phyloP scores from a whole-genome alignment of 1,140 invertebrate species.

The Eriosoma lanigerum region DNA sequence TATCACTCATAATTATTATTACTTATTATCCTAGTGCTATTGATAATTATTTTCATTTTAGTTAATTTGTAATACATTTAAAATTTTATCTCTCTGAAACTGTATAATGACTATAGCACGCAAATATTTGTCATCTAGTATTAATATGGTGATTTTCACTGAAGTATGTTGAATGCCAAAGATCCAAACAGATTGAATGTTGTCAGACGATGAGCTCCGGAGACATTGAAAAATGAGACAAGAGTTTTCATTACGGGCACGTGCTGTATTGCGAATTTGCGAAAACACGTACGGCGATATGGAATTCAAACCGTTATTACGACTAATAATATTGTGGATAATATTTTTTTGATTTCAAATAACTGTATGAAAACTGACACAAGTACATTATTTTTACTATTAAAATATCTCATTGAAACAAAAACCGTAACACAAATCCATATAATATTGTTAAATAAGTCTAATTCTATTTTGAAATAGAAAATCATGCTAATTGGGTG shows the following conservation, averaged over 20 bases:
- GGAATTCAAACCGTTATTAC: background rate
- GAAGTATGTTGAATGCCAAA: background rate
- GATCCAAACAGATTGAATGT: background rate
- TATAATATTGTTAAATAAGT: no score
- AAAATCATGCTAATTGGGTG: no score
- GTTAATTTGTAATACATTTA: background rate
- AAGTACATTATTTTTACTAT: no score
- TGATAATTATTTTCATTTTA: no score
- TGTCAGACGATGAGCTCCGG: background rate
- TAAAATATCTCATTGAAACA: no score
- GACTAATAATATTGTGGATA: background rate
- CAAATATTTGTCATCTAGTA: background rate
- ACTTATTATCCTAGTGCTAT: no score
- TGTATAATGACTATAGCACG: background rate
- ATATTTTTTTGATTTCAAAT: background rate
- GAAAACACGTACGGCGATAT: background rate
- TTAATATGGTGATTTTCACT: background rate
- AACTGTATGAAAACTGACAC: background rate
- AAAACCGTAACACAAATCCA: no score
- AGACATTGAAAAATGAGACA: constrained; percentile 11
- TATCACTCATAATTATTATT: no score
- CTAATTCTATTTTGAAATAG: no score
- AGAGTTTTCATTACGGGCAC: background rate
- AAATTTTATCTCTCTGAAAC: background rate
- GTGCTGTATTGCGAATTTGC: background rate